Evolutionary conservation across 2,797 vertebrate species (phyloP), one percentile per base, ranked within the genome.

Genomic region (Sebastes steindachneri): DNA sequence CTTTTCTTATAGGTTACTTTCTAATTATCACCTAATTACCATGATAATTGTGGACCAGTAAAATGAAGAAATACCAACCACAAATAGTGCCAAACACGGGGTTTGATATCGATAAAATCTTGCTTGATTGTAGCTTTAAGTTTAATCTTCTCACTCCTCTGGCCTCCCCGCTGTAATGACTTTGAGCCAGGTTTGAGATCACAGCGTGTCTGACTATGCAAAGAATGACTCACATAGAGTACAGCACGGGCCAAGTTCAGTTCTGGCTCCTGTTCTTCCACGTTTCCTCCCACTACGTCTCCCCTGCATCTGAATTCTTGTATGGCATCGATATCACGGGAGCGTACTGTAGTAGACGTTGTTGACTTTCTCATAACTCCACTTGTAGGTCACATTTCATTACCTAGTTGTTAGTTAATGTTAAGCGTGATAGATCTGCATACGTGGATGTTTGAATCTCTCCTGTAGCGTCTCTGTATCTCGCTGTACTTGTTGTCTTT

Each of bases 181-280:
- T 78, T 63, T 81, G 77, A 65, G 77, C 80, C 77, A 80, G 48
- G 63, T 76, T 82, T 70, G 63, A 69, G 62, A 78, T 86, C 82
- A 55, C 79, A 85, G 79, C 2, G 15, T 80, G 82, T 86, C 85
- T 85, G 84, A 82, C 77, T 72, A 64, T 73, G 58, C 80, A 83
- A 77, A 75, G 83, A 86, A 68, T 86, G 84, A 84, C 64, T 87
- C 75, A 82, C 69, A 66, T 62, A 54, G 69, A 70, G 55, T 68
- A 68, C 59, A 80, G 59, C 25, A 14, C 25, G 45, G 70, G 73
- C 89, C 85, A 82, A 80, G 62, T 76, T 90, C 73, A 75, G 62
- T 69, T 73, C 66, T 73, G 59, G 70, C 76, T 81, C 55, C 14
- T 57, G 29, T 64, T 82, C 45, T 67, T 88, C 68, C 68, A 78